Evolutionary conservation across 1,140 invertebrate genomes (phyloP), one percentile per base, ranked within the genome.

Genomic region (Drosophila nannoptera): DNA sequence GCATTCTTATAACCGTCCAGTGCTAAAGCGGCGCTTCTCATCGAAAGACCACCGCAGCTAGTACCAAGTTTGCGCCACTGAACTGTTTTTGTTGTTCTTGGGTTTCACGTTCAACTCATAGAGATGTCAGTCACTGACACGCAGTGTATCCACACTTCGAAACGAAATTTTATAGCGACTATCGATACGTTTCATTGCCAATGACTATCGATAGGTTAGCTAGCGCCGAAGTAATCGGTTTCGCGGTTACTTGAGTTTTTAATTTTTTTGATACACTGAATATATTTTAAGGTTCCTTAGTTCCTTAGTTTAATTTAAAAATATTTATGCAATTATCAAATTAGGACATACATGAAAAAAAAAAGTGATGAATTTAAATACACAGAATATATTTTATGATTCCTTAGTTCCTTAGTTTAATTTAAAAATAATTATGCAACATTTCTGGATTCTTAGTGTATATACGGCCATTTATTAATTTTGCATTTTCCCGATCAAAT

Each of bases 401-500:
- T n/a, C n/a, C n/a, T n/a, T n/a, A n/a, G n/a, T n/a, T n/a, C n/a
- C n/a, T n/a, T n/a, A n/a, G n/a, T n/a, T n/a, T n/a, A n/a, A n/a
- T n/a, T n/a, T n/a, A n/a, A n/a, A n/a, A n/a, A n/a, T n/a, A n/a
- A n/a, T n/a, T n/a, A n/a, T n/a, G n/a, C n/a, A n/a, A n/a, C n/a
- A n/a, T n/a, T n/a, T n/a, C 22, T 22, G 22, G 22, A 22, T 22
- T 2, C 1, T 22, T 22, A n/a, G 12, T 42, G n/a, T 5, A 42
- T 42, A 5, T 5, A 42, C 14, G 9, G 3, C 1, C 5, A 40
- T 11, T 40, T 12, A n/a, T 43, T 14, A 14, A 14, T 43, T 43
- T 22, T 31, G 32, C n/a, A 77, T 48, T 55, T 81, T 77, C 0
- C 54, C 75, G 9, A 87, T 75, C 42, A 87, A 69, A 14, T 87